Evolutionary conservation across 37 sponge, comb jelly and placozoan genomes (phyloP).

Genomic region (Mnemiopsis leidyi): DNA sequence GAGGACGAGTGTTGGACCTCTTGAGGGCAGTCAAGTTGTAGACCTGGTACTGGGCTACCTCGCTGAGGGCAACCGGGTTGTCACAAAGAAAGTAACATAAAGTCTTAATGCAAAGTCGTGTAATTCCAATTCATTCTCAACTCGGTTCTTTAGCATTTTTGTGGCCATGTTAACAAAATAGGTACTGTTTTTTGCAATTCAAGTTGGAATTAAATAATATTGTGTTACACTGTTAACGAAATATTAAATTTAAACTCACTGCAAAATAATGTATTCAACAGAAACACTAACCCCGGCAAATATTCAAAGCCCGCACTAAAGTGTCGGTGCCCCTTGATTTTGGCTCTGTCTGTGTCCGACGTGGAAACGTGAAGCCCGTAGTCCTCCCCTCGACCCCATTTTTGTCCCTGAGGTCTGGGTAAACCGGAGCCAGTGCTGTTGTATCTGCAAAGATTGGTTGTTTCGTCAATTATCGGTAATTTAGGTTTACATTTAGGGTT

Average conservation of each 20-base stretch:
- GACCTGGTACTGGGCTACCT: not conserved
- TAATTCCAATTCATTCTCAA: too few relatives aligned
- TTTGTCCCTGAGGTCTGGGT: not conserved
- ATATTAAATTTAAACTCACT: too few relatives aligned
- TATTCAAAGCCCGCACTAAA: conserved; percentile 1
- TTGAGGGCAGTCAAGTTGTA: not conserved
- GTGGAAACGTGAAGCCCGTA: conserved; percentile 8
- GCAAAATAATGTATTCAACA: too few relatives aligned
- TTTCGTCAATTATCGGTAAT: too few relatives aligned
- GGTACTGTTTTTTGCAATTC: too few relatives aligned
- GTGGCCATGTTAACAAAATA: too few relatives aligned
- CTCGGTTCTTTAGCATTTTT: too few relatives aligned
- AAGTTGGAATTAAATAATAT: too few relatives aligned
- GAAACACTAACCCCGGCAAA: not conserved
- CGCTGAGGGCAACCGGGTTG: not conserved
- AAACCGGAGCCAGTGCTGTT: not conserved
- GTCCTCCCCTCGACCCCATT: conserved; percentile 54
- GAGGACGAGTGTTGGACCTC: not conserved
- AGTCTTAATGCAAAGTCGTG: too few relatives aligned
- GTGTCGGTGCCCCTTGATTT: conserved; percentile 46
- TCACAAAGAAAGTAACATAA: too few relatives aligned
- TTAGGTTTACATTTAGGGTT: too few relatives aligned
- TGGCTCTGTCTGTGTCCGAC: not conserved
- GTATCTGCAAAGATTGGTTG: not conserved
- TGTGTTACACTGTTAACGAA: too few relatives aligned